Conservation (phyloP, 2,888 invertebrate species). For the Pimpla rufipes region DNA sequence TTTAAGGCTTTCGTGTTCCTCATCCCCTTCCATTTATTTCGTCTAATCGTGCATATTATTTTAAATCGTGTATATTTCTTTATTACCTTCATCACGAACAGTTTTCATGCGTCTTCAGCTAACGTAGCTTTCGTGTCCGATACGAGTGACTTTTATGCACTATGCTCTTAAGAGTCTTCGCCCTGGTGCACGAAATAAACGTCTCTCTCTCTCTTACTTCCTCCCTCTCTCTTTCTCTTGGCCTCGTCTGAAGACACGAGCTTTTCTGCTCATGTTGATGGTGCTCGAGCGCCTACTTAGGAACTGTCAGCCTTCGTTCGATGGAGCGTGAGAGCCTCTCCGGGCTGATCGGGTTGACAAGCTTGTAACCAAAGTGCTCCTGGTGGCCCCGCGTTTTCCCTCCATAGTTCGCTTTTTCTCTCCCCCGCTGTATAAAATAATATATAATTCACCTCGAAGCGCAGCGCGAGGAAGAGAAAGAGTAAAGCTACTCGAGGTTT, state of each 20-base stretch:
- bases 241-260: constrained; percentile 11
- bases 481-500: constrained; percentile 5
- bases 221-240: background rate
- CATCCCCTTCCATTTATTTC: too few relatives aligned
- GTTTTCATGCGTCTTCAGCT: too few relatives aligned
- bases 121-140: too few relatives aligned
- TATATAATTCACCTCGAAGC: constrained; percentile 4
- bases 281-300: constrained; percentile 51
- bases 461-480: too few relatives aligned
- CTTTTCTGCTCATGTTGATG: constrained; percentile 35
- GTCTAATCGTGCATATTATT: too few relatives aligned
- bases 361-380: constrained; percentile 51
- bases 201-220: background rate
- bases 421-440: background rate
- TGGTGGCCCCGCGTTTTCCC: background rate
- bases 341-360: constrained; percentile 56
- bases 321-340: constrained; percentile 25
- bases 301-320: constrained; percentile 56
- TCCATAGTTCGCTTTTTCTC: background rate
- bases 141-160: too few relatives aligned
- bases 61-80: too few relatives aligned
- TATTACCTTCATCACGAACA: too few relatives aligned
- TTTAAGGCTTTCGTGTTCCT: too few relatives aligned
- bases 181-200: too few relatives aligned
- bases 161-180: too few relatives aligned